These are phyloP conservation scores for Zoanthus sansibaricus DNA, from an alignment of 92 coral and sea anemone species.

Conservation along the genomic window DNA sequence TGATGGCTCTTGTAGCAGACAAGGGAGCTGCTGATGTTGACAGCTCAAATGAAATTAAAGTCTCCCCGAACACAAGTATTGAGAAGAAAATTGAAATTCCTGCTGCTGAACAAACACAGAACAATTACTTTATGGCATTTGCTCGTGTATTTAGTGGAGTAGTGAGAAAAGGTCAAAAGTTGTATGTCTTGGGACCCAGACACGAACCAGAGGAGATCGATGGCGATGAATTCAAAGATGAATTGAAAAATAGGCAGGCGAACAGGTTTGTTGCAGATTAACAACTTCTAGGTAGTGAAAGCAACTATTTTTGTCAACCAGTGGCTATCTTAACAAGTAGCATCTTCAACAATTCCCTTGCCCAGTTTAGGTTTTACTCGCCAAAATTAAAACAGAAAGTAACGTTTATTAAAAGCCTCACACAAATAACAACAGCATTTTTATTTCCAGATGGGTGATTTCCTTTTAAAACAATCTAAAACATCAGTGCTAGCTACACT, in stretches of 20 bases:
- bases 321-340: too few species aligned
- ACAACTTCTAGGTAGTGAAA: background rate
- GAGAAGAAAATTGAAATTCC: background rate
- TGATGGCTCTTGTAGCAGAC: slow-evolving; percentile 56
- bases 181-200: slow-evolving; percentile 92
- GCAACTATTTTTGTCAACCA: background rate
- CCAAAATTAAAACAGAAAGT: too few species aligned
- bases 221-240: slow-evolving; percentile 11
- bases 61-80: background rate
- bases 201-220: slow-evolving; percentile 78
- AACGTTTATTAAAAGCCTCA: too few species aligned
- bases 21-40: slow-evolving; percentile 48
- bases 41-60: slow-evolving; percentile 1
- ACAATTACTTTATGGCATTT: slow-evolving; percentile 87
- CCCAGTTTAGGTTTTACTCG: too few species aligned
- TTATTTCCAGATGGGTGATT: too few species aligned
- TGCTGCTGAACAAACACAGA: slow-evolving; percentile 43
- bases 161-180: slow-evolving; percentile 79
- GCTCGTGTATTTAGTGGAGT: slow-evolving; percentile 97
- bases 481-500: too few species aligned
- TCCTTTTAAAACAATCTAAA: too few species aligned
- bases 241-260: slow-evolving; percentile 3
- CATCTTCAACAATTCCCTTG: too few species aligned
- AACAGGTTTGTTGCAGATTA: slow-evolving; percentile 43
- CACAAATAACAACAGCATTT: too few species aligned